These are phyloP conservation scores for Boloria euphrosyne DNA, from an alignment of 2,888 invertebrate genomes.

Conservation along the genomic window DNA sequence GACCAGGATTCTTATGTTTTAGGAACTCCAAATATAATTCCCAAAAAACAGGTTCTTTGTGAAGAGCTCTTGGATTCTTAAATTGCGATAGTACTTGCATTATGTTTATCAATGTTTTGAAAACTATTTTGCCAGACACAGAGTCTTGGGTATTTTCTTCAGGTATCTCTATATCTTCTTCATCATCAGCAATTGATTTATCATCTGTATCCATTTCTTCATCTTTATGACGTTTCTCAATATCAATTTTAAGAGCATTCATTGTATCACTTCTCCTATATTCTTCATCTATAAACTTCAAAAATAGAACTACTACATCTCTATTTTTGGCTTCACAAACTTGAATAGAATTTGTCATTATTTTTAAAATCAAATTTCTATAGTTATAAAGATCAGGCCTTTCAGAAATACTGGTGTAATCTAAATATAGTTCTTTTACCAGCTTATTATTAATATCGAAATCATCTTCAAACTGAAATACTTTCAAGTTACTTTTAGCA, in stretches of 20 bases:
- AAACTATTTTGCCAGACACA: conserved; percentile 69
- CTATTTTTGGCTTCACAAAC: conserved; percentile 91
- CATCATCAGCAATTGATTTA: conserved; percentile 57
- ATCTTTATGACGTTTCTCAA: conserved; percentile 78
- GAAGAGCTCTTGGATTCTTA: conserved; percentile 90
- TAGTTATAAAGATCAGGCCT: conserved; percentile 89
- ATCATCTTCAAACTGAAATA: conserved; percentile 64
- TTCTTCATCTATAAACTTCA: conserved; percentile 89
- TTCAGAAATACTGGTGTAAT: conserved; percentile 72
- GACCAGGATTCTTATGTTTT: conserved; percentile 87
- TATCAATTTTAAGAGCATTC: conserved; percentile 80
- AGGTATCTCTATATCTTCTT: conserved; percentile 62
- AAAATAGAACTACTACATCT: conserved; percentile 89
- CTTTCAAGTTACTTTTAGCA: conserved; percentile 63
- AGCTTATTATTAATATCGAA: conserved; percentile 56
- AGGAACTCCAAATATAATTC: conserved; percentile 91
- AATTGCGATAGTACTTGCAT: conserved; percentile 90
- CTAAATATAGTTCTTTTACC: conserved; percentile 61
- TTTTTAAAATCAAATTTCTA: conserved; percentile 90
- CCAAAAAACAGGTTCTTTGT: conserved; percentile 88
- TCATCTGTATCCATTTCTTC: conserved; percentile 60
- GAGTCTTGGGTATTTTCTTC: conserved; percentile 54
- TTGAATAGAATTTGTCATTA: conserved; percentile 87
- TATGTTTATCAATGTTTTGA: conserved; percentile 84
- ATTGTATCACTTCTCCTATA: conserved; percentile 64